These are phyloP conservation scores for Atta cephalotes DNA, from an alignment of 1,140 invertebrate genomes.

Conservation along the genomic window DNA sequence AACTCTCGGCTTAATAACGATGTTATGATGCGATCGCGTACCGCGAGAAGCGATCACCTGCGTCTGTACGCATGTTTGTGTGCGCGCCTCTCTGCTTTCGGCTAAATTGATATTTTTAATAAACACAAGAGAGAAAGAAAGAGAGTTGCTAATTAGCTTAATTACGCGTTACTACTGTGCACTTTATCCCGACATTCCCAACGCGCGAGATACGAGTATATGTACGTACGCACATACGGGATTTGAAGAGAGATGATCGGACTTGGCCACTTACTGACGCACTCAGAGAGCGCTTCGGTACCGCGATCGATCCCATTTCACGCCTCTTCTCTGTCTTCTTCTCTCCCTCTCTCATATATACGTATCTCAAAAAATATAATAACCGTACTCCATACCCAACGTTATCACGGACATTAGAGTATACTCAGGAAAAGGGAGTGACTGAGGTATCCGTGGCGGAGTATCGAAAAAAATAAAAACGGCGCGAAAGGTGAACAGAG, in stretches of 20 bases:
- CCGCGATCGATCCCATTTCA: slow-evolving; percentile 58
- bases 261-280: slow-evolving; percentile 36
- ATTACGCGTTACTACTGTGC: slow-evolving; percentile 56
- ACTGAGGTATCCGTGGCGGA: slow-evolving; percentile 53
- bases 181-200: slow-evolving; percentile 28
- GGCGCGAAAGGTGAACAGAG: slow-evolving; percentile 58
- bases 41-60: slow-evolving; percentile 29
- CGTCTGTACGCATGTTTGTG: neutral
- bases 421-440: slow-evolving; percentile 23
- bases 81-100: slow-evolving; percentile 6
- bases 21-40: slow-evolving; percentile 38
- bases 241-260: slow-evolving; percentile 51
- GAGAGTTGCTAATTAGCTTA: slow-evolving; percentile 46
- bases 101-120: slow-evolving; percentile 63
- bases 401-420: slow-evolving; percentile 63
- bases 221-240: neutral
- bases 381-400: slow-evolving; percentile 28
- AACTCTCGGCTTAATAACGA: slow-evolving; percentile 56
- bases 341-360: neutral
- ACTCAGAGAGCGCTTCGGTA: slow-evolving; percentile 18
- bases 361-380: slow-evolving; percentile 49
- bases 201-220: neutral
- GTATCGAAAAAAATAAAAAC: slow-evolving; percentile 68
- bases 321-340: slow-evolving; percentile 8
- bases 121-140: slow-evolving; percentile 5